phyloP scores from a whole-genome alignment of 1,140 invertebrate genomes.

The Zophobas morio region DNA sequence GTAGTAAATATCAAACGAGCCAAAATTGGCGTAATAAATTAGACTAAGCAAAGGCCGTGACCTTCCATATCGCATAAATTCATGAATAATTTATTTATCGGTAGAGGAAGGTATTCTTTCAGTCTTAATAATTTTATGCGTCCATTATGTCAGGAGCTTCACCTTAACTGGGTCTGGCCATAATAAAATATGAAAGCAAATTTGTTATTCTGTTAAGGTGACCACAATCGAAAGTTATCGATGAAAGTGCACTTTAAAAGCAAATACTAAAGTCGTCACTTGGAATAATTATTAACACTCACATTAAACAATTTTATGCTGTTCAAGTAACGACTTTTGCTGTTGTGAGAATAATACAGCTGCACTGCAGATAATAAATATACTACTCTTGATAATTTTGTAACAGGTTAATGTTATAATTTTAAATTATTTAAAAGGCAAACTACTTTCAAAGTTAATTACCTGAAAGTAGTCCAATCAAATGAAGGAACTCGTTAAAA shows the following conservation, averaged over 20 bases:
- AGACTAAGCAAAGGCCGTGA: slow-evolving; percentile 21
- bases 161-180: not conserved
- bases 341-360: not conserved
- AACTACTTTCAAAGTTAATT: slow-evolving; percentile 35
- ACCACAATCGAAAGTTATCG: slow-evolving; percentile 28
- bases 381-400: not conserved
- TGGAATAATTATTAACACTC: not conserved
- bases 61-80: slow-evolving; percentile 18
- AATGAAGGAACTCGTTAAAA: slow-evolving; percentile 31
- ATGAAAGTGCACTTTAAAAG: slow-evolving; percentile 19
- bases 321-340: not conserved
- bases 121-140: slow-evolving; percentile 17
- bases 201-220: slow-evolving; percentile 28
- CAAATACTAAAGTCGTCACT: slow-evolving; percentile 5
- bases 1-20: not conserved
- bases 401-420: slow-evolving; percentile 21
- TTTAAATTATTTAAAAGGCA: slow-evolving; percentile 30
- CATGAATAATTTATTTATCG: slow-evolving; percentile 10
- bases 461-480: slow-evolving; percentile 27
- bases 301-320: not conserved
- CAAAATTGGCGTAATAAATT: slow-evolving; percentile 21
- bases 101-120: slow-evolving; percentile 16
- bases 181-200: slow-evolving; percentile 31
- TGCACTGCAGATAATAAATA: not conserved
- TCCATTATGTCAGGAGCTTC: slow-evolving; percentile 29